Evolutionary conservation across 2,888 invertebrate genomes (phyloP), one percentile per base, ranked within the genome.

Genomic region (Tachystola acroxantha): DNA sequence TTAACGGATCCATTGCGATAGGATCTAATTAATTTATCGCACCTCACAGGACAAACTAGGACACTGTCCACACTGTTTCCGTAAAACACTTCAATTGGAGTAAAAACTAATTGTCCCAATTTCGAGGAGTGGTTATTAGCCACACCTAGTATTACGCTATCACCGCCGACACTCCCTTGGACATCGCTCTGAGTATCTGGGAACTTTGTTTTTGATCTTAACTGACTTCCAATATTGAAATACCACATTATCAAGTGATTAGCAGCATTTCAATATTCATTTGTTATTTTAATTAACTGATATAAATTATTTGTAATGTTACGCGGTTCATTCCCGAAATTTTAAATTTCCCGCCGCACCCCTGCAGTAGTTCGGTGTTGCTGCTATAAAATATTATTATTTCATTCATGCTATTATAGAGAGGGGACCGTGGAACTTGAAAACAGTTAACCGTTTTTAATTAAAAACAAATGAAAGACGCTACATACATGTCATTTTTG

Each of bases 91-190:
- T 50, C 53, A 53, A 53, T 52, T 57, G 53, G 51, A 61, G 60
- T 61, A 58, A 61, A 66, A 74, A 72, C 76, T 78, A 79, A 77
- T 76, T 77, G 70, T 66, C 57, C 69, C 61, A 70, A 74, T 75
- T 78, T 53, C 48, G 49, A 33, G 32, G 32, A 14, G 32, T 25
- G 32, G 13, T 70, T 60, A 42, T 63, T 62, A 54, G 76, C 80
- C 85, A 63, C 82, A 76, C 85, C 84, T 78, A 52, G 38, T 46
- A 56, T 59, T 58, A 69, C 62, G 63, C 53, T 64, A 64, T 62
- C 64, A 58, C 64, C 65, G 7, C 56, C 52, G 75, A 54, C 79
- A 64, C 78, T 63, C 75, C 77, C 65, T 43, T 51, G 34, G 39
- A 41, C 50, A n/a, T n/a, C n/a, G n/a, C n/a, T n/a, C n/a, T n/a